phyloP scores from a whole-genome alignment of 2,113 vertebrate species.

The Carlito syrichta region DNA sequence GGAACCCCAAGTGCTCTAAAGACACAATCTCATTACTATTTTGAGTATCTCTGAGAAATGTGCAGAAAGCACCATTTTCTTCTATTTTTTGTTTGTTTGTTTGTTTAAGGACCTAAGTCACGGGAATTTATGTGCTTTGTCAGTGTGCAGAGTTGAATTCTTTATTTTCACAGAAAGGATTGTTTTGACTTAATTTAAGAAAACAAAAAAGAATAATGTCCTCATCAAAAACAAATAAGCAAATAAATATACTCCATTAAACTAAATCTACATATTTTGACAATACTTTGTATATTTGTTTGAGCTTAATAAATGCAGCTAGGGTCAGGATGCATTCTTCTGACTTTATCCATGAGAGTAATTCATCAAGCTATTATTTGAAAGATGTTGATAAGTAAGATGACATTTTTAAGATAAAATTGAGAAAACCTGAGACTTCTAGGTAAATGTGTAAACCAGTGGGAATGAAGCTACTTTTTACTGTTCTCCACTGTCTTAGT shows the following conservation, averaged over 20 bases:
- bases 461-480: background rate
- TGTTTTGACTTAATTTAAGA: background rate
- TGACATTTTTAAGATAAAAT: background rate
- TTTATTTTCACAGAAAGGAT: background rate
- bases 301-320: background rate
- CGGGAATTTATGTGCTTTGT: slow-evolving; percentile 8
- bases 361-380: background rate
- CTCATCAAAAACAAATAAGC: background rate
- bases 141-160: background rate
- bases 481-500: background rate
- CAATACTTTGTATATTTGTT: background rate
- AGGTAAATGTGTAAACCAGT: background rate
- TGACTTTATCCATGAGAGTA: background rate
- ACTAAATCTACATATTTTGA: background rate
- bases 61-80: slow-evolving; percentile 46
- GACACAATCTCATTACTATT: background rate
- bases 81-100: too few species aligned
- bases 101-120: background rate
- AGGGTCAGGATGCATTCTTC: background rate
- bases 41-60: slow-evolving; percentile 35
- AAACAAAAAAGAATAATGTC: background rate
- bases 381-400: slow-evolving; percentile 1
- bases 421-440: background rate
- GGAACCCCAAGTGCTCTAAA: slow-evolving; percentile 9
- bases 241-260: background rate